A percentile compares a stretch with the other conserved stretches of the same genome.
Evolutionary conservation across 2,888 invertebrate genomes (phyloP).

Genomic region (Fragum sueziense): DNA sequence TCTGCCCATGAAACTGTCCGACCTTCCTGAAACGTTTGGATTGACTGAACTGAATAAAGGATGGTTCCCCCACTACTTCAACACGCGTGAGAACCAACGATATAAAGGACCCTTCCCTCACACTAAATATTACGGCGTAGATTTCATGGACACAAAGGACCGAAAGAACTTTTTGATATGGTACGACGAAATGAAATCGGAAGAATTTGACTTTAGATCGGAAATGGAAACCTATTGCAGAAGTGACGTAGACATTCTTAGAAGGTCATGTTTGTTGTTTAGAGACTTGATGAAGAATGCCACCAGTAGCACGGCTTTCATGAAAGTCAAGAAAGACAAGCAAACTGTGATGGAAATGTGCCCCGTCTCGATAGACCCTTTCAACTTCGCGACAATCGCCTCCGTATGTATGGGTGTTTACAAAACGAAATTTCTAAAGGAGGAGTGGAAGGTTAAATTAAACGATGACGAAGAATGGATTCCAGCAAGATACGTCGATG

Average conservation of each 20-base stretch:
- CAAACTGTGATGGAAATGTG: too few relatives aligned
- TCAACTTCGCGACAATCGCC: slow-evolving; percentile 41
- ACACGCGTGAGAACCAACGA: slow-evolving; percentile 43
- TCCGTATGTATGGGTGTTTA: slow-evolving; percentile 47
- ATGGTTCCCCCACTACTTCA: slow-evolving; percentile 41
- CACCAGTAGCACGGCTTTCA: too few relatives aligned
- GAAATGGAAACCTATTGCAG: slow-evolving; percentile 50
- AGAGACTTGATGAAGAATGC: slow-evolving; percentile 25
- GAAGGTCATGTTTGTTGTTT: slow-evolving; percentile 39
- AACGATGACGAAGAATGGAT: slow-evolving; percentile 26
- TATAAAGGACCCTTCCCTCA: slow-evolving; percentile 38
- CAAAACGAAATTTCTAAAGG: slow-evolving; percentile 42
- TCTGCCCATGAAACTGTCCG: slow-evolving; percentile 50
- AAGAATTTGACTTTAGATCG: slow-evolving; percentile 47
- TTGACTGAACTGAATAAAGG: slow-evolving; percentile 32
- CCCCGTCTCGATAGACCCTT: slow-evolving; percentile 45
- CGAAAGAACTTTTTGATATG: slow-evolving; percentile 37
- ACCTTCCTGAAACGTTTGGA: slow-evolving; percentile 48
- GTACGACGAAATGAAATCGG: slow-evolving; percentile 22
- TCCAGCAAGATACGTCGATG: slow-evolving; percentile 24
- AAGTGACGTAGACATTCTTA: slow-evolving; percentile 51
- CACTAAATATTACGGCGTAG: slow-evolving; percentile 27
- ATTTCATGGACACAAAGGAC: slow-evolving; percentile 35
- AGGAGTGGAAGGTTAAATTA: slow-evolving; percentile 42
- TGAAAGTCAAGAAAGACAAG: too few relatives aligned